Conservation (phyloP, 2,113 vertebrate genomes). For the Eptatretus burgeri region DNA sequence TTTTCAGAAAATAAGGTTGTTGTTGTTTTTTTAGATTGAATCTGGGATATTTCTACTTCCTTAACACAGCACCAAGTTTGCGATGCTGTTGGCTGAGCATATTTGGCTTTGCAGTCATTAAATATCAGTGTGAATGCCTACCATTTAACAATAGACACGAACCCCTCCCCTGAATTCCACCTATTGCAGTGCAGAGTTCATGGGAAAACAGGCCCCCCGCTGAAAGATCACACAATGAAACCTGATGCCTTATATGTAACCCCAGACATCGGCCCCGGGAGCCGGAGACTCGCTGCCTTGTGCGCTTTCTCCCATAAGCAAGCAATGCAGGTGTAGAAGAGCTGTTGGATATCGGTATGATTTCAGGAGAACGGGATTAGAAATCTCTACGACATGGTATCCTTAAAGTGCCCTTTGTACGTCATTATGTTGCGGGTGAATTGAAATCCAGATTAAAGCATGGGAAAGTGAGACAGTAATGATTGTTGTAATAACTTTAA, state of each 20-base stretch:
- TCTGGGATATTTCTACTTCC: no score
- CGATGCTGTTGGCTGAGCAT: no score
- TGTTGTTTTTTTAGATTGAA: no score
- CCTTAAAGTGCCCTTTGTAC: not conserved
- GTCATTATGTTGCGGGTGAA: not conserved
- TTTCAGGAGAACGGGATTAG: no score
- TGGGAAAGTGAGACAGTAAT: not conserved
- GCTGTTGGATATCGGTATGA: no score
- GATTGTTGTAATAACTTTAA: conserved; percentile 6
- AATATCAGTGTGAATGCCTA: no score
- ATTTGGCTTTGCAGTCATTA: no score
- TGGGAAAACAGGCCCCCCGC: conserved; percentile 5
- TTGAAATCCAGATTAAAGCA: conserved; percentile 4
- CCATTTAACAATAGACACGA: not conserved
- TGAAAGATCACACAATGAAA: not conserved
- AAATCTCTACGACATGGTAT: not conserved
- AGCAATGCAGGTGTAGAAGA: no score
- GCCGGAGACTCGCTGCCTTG: no score
- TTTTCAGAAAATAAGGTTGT: no score
- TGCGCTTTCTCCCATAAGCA: no score
- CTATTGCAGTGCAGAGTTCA: conserved; percentile 1
- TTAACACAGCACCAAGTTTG: no score
- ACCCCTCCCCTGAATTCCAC: not conserved
- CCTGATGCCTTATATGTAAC: not conserved
- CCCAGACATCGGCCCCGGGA: not conserved